A percentile compares a stretch with the other conserved stretches of the same genome.
Evolutionary conservation across 2,797 vertebrate species (phyloP).

Genomic region (Protosalanx chinensis): DNA sequence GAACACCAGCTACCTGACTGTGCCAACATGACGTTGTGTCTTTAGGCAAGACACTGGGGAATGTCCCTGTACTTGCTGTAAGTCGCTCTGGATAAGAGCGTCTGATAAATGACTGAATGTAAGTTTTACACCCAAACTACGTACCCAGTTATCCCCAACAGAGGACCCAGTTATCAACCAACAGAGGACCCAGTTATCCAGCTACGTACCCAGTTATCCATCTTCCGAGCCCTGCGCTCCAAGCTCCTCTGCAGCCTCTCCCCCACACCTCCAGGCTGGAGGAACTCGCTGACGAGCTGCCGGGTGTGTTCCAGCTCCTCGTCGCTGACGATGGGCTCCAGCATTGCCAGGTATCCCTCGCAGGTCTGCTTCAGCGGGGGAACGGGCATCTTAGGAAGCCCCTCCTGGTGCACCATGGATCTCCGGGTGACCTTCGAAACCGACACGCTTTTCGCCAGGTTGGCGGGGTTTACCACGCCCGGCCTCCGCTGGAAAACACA

Average conservation of each 20-base stretch:
- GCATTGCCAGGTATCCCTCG: slow-evolving; percentile 80
- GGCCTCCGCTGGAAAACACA: slow-evolving; percentile 59
- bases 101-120: too few species aligned
- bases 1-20: too few species aligned
- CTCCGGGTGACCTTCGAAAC: slow-evolving; percentile 70
- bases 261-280: slow-evolving; percentile 80
- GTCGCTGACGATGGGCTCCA: slow-evolving; percentile 85
- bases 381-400: slow-evolving; percentile 83
- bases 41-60: too few species aligned
- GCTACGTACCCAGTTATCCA: slow-evolving; percentile 83
- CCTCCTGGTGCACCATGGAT: slow-evolving; percentile 82
- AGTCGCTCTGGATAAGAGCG: too few species aligned
- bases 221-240: slow-evolving; percentile 86
- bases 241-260: slow-evolving; percentile 90
- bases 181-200: background rate
- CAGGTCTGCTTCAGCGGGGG: slow-evolving; percentile 86
- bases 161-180: too few species aligned
- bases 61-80: too few species aligned
- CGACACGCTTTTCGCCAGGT: slow-evolving; percentile 72
- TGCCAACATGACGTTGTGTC: too few species aligned
- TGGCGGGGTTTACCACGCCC: slow-evolving; percentile 65
- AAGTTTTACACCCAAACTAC: too few species aligned
- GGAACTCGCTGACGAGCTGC: slow-evolving; percentile 82
- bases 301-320: slow-evolving; percentile 87
- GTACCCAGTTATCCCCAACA: too few species aligned